Conservation (phyloP, 2,113 vertebrate genomes). For the Excalfactoria chinensis region DNA sequence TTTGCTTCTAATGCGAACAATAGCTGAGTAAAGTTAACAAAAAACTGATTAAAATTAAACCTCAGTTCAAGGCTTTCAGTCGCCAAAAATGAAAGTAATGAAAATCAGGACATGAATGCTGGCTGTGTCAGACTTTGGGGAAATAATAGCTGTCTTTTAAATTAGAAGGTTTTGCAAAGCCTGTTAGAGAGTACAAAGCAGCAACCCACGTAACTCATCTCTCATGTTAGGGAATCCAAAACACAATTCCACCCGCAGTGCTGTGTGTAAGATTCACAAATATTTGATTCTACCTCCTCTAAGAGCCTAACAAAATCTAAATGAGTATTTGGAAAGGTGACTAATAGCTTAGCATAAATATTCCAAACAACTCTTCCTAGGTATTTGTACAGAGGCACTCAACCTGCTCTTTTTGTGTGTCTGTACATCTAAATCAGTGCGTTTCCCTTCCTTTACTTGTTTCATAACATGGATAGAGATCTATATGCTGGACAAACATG, state of each 20-base stretch:
- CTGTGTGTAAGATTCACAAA: constrained; percentile 23
- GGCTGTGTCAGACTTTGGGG: constrained; percentile 18
- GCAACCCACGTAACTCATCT: constrained; percentile 32
- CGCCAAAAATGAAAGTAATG: constrained; percentile 61
- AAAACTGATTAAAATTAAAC: constrained; percentile 35
- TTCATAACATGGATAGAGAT: not conserved
- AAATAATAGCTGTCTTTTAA: constrained; percentile 60
- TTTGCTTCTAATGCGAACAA: constrained; percentile 29
- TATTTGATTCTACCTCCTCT: constrained; percentile 47
- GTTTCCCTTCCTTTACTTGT: not conserved
- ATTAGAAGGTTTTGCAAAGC: constrained; percentile 43
- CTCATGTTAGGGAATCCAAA: constrained; percentile 13
- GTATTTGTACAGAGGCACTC: not conserved
- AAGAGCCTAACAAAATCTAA: constrained; percentile 35
- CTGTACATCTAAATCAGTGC: not conserved
- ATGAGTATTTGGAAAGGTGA: constrained; percentile 52
- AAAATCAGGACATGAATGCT: constrained; percentile 42
- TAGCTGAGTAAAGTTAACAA: not conserved
- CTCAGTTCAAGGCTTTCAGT: constrained; percentile 41
- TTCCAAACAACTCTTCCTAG: constrained; percentile 14
- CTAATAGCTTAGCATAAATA: constrained; percentile 26
- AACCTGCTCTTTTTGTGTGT: not conserved
- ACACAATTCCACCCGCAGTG: constrained; percentile 1
- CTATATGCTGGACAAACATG: not conserved
- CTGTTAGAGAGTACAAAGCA: constrained; percentile 1